A percentile compares a stretch with the other conserved stretches of the same genome.
phyloP scores from a whole-genome alignment of 2,797 vertebrate genomes.

The Sternotherus odoratus region DNA sequence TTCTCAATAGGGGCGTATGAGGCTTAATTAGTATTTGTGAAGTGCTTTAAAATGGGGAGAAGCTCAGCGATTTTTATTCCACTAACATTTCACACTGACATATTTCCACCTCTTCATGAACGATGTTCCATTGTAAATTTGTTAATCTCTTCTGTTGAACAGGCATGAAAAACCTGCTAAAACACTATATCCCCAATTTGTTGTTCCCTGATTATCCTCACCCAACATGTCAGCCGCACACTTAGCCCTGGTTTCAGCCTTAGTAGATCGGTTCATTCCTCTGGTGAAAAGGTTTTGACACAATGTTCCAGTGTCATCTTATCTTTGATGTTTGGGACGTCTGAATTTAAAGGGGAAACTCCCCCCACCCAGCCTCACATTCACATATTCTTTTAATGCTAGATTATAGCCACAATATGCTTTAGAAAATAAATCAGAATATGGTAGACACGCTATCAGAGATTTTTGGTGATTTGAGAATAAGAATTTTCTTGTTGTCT shows the following conservation, averaged over 20 bases:
- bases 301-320: background rate
- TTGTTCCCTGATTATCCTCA: background rate
- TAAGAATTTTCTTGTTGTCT: background rate
- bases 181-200: background rate
- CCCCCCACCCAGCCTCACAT: background rate
- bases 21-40: background rate
- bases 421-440: background rate
- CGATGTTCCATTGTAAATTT: background rate
- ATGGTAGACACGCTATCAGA: background rate
- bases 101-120: background rate
- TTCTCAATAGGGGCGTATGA: background rate
- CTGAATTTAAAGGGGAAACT: background rate
- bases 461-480: background rate
- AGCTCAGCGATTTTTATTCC: background rate
- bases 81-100: background rate
- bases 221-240: background rate
- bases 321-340: background rate
- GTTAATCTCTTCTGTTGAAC: background rate
- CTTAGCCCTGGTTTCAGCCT: background rate
- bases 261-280: background rate
- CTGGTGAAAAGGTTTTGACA: background rate
- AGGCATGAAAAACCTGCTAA: background rate
- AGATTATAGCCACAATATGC: background rate
- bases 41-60: background rate
- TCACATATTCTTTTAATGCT: background rate